Conservation (phyloP, 2,797 vertebrate genomes). For the Rhynchotus rufescens region DNA sequence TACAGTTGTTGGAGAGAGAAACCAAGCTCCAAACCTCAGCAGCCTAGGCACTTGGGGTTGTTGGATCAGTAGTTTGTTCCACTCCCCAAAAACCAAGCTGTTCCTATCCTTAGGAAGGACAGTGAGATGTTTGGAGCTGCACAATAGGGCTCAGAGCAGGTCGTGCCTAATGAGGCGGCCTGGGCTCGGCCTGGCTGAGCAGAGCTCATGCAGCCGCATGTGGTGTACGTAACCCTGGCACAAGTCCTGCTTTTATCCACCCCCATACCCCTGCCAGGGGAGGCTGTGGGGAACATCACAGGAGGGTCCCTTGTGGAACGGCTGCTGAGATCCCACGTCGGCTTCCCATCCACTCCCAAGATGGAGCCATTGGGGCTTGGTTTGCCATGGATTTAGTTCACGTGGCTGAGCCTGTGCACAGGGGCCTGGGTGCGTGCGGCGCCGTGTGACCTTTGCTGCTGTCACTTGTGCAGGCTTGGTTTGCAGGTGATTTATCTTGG, state of each 20-base stretch:
- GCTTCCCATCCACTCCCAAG: not conserved
- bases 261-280: not conserved
- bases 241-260: not conserved
- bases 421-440: not conserved
- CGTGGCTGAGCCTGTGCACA: not conserved
- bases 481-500: slow-evolving; percentile 33
- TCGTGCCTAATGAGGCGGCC: not conserved
- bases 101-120: not conserved
- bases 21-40: not conserved
- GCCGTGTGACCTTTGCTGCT: not conserved
- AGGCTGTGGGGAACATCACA: accelerated
- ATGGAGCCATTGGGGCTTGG: not conserved
- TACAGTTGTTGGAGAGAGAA: not conserved
- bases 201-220: accelerated
- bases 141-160: not conserved
- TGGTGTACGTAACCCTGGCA: not conserved
- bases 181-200: not conserved
- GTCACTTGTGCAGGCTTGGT: not conserved
- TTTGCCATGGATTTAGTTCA: not conserved
- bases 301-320: not conserved
- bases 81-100: too few species aligned
- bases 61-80: not conserved
- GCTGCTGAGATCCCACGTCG: not conserved
- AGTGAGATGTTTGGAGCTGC: not conserved
- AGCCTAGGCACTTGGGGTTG: not conserved